phyloP scores from a whole-genome alignment of 2,797 vertebrate species.

The Myripristis murdjan region DNA sequence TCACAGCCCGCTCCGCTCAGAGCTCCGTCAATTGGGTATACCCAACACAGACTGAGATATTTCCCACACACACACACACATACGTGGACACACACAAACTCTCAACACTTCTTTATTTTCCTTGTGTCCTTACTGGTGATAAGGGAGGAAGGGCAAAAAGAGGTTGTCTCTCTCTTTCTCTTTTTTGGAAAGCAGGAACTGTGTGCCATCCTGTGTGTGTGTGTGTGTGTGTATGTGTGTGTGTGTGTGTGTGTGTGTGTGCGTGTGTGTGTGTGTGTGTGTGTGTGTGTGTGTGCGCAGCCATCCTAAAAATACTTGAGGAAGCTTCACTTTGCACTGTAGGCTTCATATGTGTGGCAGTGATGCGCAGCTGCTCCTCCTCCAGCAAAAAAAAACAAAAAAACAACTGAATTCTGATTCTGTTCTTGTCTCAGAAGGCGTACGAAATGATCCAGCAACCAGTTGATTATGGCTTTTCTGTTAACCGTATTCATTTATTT shows the following conservation, averaged over 20 bases:
- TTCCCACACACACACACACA: neutral
- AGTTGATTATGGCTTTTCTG: constrained; percentile 1
- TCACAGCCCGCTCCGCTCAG: constrained; percentile 46
- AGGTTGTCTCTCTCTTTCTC: constrained; percentile 2
- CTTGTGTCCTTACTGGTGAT: constrained; percentile 11
- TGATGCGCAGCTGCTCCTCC: neutral
- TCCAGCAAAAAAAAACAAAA: constrained; percentile 1
- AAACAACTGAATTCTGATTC: too few species aligned
- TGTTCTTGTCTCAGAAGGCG: neutral
- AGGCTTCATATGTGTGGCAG: neutral
- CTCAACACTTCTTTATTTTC: constrained; percentile 18
- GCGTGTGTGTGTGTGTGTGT: too few species aligned
- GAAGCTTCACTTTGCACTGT: neutral
- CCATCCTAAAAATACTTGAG: neutral
- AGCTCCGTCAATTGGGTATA: constrained; percentile 38
- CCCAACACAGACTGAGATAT: constrained; percentile 21
- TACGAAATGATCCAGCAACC: too few species aligned
- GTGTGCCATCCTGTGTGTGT: neutral
- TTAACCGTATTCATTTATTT: constrained; percentile 12
- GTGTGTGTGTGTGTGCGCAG: too few species aligned
- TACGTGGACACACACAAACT: neutral
- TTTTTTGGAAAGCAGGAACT: constrained; percentile 11
- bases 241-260: too few species aligned
- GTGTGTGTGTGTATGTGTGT: too few species aligned
- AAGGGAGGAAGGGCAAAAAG: constrained; percentile 19